Evolutionary conservation across 2,797 vertebrate genomes (phyloP), one percentile per base, ranked within the genome.

Genomic region (Nothura maculosa): DNA sequence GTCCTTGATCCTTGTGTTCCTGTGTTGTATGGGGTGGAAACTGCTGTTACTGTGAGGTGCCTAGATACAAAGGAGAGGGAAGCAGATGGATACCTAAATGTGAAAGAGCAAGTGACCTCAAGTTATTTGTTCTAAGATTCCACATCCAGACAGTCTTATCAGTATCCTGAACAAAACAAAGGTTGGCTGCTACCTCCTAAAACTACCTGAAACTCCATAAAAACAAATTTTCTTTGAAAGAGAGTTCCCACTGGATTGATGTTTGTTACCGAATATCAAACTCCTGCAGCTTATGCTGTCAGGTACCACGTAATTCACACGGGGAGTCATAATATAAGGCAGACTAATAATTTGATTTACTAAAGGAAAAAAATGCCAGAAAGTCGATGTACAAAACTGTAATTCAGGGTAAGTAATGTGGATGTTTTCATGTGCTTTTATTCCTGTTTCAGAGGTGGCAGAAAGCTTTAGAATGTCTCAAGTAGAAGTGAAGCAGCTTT

Each of bases 201-300:
- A 90, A 45, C 25, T 85, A 58, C n/a, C 34, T 72, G 18, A 22
- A 79, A 63, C 21, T 30, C 11, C 57, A 48, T 21, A 20, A 66
- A 75, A 77, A 14, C 2, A 72, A 30, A 25, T 54, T 63, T 75
- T 24, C 19, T 72, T 52, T 42, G 22, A 81, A 90, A 45, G 8
- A 40, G 6, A 42, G 9, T 14, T 66, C 48, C 34, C 2, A 0
- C 43, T 67, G 48, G 18, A 38, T 22, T 73, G 24, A 0, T 1
- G 1, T 42, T 58, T 63, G 21, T 54, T 80, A 50, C 60, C 67
- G 27, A 72, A 48, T 19, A 76, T 27, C 30, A 82, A 43, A 74
- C 5, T 57, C 3, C 0, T 25, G 43, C 5, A 50, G 24, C 21
- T 50, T 72, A 63, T 67, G 15, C 28, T 82, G 54, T 38, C 68